Evolutionary conservation across 2,113 vertebrate species (phyloP).

Genomic region (Brienomyrus longianalis): DNA sequence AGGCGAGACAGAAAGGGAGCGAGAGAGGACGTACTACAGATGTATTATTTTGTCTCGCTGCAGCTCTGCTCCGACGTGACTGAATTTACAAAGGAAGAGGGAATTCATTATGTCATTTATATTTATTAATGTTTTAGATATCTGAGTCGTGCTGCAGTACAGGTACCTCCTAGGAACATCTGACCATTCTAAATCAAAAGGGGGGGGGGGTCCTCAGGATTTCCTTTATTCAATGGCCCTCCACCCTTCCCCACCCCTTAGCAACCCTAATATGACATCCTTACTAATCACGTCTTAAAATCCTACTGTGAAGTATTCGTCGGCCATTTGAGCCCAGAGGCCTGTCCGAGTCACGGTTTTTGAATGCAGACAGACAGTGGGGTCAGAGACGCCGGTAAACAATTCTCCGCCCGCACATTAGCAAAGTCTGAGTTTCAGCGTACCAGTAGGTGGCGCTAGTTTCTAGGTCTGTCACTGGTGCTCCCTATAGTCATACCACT

Average conservation of each 20-base stretch:
- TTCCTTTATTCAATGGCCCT: not conserved
- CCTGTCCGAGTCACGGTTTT: not conserved
- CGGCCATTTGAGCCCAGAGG: not conserved
- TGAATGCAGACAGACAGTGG: not conserved
- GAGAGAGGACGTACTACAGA: slow-evolving; percentile 46
- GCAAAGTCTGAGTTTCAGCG: not conserved
- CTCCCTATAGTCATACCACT: not conserved
- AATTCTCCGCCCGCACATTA: not conserved
- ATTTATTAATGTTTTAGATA: slow-evolving; percentile 15
- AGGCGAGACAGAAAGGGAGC: slow-evolving; percentile 24
- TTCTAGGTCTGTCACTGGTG: not conserved
- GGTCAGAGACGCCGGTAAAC: not conserved
- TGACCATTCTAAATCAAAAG: not conserved
- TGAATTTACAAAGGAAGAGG: slow-evolving; percentile 28
- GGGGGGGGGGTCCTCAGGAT: not conserved
- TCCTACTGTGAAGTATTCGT: not conserved
- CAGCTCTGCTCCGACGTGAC: slow-evolving; percentile 59
- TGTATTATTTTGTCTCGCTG: slow-evolving; percentile 67
- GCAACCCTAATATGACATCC: not conserved
- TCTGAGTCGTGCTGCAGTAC: not conserved
- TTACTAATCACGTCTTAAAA: not conserved
- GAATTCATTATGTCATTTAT: slow-evolving; percentile 20
- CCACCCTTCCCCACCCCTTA: not conserved
- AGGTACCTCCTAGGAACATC: not conserved
- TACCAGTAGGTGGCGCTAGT: not conserved